Evolutionary conservation across 2,797 vertebrate genomes (phyloP), one percentile per base, ranked within the genome.

Genomic region (Spea hammondii): DNA sequence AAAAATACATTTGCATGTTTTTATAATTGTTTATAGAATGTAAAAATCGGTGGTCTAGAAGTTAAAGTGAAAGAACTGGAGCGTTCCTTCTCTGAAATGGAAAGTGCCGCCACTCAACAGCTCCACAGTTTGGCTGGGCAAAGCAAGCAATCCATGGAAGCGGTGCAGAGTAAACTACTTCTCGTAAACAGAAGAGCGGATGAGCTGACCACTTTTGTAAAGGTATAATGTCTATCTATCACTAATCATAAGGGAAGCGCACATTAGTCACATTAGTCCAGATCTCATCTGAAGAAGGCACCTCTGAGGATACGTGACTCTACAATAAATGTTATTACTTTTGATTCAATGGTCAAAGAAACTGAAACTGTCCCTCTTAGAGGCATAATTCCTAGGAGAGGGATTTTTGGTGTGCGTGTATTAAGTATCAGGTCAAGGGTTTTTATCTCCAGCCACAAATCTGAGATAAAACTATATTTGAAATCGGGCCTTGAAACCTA

Each of bases 151-250:
- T 90, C 90, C 49, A 88, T 97, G 82, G 93, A 95, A 82, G 83
- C 77, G 13, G 82, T 95, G 46, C 94, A 96, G 88, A 94, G 89
- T 83, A 91, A 93, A 79, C 81, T 96, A 62, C 74, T 88, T 44
- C 85, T 91, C 14, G 85, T 91, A 72, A 90, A 73, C 86, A 88
- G 90, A 46, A 95, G 93, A 88, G 87, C 92, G 82, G 91, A 95
- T 69, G 93, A 98, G 79, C 92, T 97, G 77, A 86, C 89, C 73
- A 73, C 86, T 54, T 97, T 98, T 88, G 91, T 94, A 75, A 94
- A 96, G 95, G 96, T 96, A 90, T 60, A 46, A 5, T 45, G 10
- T 76, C 11, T 13, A 59, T 47, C 9, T 13, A 51, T 62, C 59
- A 62, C 12, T 17, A 32, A 17, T 62, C 14, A 32, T 62, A 62